Percentiles rank a stretch among this genome's conserved stretches.
Evolutionary conservation across 2,113 vertebrate species (phyloP).

Genomic region (Microtus pennsylvanicus): DNA sequence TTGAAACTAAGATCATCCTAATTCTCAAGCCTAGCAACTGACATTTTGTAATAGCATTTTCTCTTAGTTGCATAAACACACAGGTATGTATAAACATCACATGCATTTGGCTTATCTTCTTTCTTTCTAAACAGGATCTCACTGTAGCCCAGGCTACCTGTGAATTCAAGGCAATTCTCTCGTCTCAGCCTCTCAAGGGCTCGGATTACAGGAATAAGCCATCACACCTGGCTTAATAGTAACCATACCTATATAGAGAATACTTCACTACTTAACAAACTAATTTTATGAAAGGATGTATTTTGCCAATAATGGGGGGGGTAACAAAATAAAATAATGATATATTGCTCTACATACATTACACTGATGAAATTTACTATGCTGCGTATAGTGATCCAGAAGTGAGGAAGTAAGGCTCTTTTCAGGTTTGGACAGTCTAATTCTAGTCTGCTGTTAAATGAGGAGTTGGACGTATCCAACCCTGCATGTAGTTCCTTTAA

Average conservation of each 20-base stretch:
- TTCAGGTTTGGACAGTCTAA: neutral
- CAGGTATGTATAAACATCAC: neutral
- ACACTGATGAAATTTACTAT: neutral
- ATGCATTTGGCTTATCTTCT: neutral
- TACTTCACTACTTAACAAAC: neutral
- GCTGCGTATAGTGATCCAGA: neutral
- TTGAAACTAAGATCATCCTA: constrained; percentile 30
- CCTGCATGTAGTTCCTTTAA: neutral
- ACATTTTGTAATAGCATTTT: constrained; percentile 4
- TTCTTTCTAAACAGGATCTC: neutral
- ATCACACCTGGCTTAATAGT: neutral
- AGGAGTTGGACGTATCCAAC: neutral
- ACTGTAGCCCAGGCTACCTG: neutral
- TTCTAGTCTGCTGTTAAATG: neutral
- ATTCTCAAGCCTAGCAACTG: neutral
- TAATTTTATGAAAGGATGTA: constrained; percentile 3
- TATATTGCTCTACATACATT: neutral
- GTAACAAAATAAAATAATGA: neutral
- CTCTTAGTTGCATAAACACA: neutral
- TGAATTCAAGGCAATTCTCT: neutral
- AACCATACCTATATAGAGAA: constrained; percentile 43
- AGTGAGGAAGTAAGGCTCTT: neutral
- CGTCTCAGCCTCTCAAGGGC: neutral
- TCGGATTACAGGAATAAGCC: neutral
- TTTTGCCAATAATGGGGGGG: neutral